Conservation (phyloP, 2,888 invertebrate genomes). For the Pterostichus niger region DNA sequence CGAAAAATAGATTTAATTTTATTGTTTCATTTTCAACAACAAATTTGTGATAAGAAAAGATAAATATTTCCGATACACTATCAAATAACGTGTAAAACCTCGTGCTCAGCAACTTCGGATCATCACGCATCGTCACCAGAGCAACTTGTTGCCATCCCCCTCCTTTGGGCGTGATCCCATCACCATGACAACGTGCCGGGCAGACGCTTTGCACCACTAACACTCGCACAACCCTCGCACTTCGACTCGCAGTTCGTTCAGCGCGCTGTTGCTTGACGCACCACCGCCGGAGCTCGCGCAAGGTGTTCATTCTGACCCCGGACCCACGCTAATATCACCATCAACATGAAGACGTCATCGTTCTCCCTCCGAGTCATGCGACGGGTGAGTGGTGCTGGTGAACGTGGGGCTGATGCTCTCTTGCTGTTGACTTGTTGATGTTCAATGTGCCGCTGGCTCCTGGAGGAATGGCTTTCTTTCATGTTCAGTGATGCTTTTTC, state of each 20-base stretch:
- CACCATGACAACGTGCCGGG: conserved; percentile 68
- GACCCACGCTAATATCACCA: conserved; percentile 5
- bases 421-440: conserved; percentile 32
- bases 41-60: too few species aligned
- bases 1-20: too few species aligned
- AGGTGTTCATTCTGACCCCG: not conserved
- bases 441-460: conserved; percentile 63
- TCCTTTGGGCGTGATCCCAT: conserved; percentile 68
- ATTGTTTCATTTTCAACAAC: too few species aligned
- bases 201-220: conserved; percentile 59
- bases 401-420: not conserved
- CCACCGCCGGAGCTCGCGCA: not conserved
- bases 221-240: not conserved
- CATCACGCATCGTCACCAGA: too few species aligned
- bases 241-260: not conserved
- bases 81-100: too few species aligned
- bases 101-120: too few species aligned
- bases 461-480: not conserved
- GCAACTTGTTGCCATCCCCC: conserved; percentile 43
- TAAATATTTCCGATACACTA: too few species aligned
- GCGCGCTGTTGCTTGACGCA: not conserved
- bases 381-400: conserved; percentile 84
- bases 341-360: conserved; percentile 88
- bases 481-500: not conserved
- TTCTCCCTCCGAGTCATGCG: conserved; percentile 89